A percentile compares a stretch with the other conserved stretches of the same genome.
These are phyloP conservation scores for Drosophila grimshawi DNA, from an alignment of 1,140 invertebrate species.

Conservation along the genomic window DNA sequence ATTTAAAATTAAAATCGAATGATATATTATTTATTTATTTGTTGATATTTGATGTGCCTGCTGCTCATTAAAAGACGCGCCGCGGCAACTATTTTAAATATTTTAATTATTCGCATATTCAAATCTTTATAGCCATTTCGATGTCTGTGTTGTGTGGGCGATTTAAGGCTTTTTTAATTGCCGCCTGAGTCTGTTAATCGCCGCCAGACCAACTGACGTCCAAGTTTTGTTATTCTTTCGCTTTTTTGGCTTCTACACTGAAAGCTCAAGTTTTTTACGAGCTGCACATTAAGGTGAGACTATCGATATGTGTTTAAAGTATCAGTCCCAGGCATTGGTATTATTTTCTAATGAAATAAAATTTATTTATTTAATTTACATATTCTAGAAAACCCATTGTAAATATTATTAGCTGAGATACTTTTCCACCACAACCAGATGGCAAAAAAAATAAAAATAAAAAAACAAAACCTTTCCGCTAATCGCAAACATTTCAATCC, in stretches of 20 bases:
- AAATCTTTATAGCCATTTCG: slow-evolving; percentile 42
- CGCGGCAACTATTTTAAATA: slow-evolving; percentile 72
- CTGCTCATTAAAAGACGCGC: slow-evolving; percentile 66
- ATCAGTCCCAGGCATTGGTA: no score
- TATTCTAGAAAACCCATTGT: no score
- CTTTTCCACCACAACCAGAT: no score
- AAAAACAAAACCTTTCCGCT: no score
- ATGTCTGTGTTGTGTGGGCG: slow-evolving; percentile 2
- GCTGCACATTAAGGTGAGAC: no score
- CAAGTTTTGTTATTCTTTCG: slow-evolving; percentile 5
- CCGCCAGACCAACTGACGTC: slow-evolving; percentile 68
- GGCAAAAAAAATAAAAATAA: no score
- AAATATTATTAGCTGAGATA: no score
- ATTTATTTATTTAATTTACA: no score
- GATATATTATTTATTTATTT: slow-evolving; percentile 40
- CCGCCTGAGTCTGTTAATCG: slow-evolving; percentile 47
- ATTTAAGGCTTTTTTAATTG: slow-evolving; percentile 71
- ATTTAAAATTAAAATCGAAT: slow-evolving; percentile 40
- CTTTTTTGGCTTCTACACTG: neutral
- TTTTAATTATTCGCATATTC: slow-evolving; percentile 75
- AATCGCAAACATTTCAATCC: no score
- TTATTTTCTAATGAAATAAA: no score
- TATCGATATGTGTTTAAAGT: no score
- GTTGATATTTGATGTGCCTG: slow-evolving; percentile 29
- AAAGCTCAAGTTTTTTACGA: neutral